phyloP scores from a whole-genome alignment of 2,888 invertebrate genomes.

The Rhodophaea formosa region DNA sequence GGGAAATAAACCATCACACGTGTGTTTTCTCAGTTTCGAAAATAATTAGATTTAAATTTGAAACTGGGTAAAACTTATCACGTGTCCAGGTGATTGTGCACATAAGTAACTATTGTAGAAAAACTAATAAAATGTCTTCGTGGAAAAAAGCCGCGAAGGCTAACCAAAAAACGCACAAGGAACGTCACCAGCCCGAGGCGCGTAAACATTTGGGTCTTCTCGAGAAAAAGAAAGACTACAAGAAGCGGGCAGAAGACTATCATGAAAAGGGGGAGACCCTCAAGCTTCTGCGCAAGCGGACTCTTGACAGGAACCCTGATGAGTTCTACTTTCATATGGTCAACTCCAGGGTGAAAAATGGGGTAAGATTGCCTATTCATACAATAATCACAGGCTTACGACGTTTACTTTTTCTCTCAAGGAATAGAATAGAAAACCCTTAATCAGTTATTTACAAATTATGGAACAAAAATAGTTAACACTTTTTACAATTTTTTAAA shows the following conservation, averaged over 20 bases:
- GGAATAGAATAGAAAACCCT: too few species aligned
- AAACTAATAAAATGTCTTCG: conserved; percentile 87
- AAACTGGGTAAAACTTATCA: not conserved
- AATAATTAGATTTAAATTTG: not conserved
- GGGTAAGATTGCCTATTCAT: conserved; percentile 55
- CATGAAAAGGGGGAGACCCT: conserved; percentile 91
- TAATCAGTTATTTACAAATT: too few species aligned
- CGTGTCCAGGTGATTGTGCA: not conserved
- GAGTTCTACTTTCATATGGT: conserved; percentile 99
- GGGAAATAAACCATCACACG: not conserved
- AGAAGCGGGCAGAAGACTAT: conserved; percentile 87
- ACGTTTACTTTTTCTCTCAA: too few species aligned
- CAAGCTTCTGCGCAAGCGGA: conserved; percentile 90
- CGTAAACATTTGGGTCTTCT: conserved; percentile 89
- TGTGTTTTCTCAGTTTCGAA: not conserved
- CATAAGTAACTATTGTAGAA: not conserved
- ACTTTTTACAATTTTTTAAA: too few species aligned
- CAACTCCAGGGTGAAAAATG: conserved; percentile 87
- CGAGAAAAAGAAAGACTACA: conserved; percentile 95
- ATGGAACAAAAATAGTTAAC: too few species aligned
- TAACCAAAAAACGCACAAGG: conserved; percentile 90
- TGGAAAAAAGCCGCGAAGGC: conserved; percentile 94
- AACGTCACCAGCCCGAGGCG: conserved; percentile 91
- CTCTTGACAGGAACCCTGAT: conserved; percentile 97
- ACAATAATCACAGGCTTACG: not conserved